Percentiles rank a stretch among this genome's conserved stretches.
Conservation (phyloP, 1,140 invertebrate genomes). For the Helicoverpa armigera region DNA sequence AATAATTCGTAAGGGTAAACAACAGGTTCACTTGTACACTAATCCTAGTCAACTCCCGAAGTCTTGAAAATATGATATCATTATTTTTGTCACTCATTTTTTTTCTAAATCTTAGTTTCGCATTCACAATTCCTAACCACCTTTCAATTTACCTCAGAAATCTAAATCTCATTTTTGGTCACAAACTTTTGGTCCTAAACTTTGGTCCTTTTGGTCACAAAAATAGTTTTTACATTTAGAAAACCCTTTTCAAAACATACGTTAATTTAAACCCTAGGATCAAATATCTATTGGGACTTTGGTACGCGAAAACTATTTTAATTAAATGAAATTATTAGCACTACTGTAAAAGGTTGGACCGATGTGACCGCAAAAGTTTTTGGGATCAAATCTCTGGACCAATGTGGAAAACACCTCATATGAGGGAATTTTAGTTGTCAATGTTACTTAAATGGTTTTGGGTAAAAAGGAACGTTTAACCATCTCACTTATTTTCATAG, state of each 20-base stretch:
- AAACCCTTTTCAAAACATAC: neutral
- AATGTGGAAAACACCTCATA: neutral
- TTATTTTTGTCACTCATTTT: too few species aligned
- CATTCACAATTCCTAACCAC: too few species aligned
- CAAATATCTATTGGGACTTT: neutral
- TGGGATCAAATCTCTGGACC: slow-evolving; percentile 20
- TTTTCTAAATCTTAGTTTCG: too few species aligned
- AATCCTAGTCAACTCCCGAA: too few species aligned
- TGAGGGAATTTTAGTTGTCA: neutral
- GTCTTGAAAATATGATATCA: too few species aligned
- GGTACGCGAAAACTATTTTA: slow-evolving; percentile 27
- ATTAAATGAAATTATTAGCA: slow-evolving; percentile 42
- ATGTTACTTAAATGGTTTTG: neutral
- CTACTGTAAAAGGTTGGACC: neutral
- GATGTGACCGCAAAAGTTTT: slow-evolving; percentile 30
- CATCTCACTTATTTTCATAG: too few species aligned
- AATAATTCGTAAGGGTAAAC: too few species aligned
- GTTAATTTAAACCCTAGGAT: neutral
- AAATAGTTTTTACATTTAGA: too few species aligned
- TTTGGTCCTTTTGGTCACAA: neutral
- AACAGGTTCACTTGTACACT: too few species aligned
- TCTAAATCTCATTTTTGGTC: too few species aligned
- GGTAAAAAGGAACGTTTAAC: neutral
- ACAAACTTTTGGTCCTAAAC: too few species aligned
- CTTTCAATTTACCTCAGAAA: too few species aligned